Percentiles rank a stretch among this genome's conserved stretches.
These are phyloP conservation scores for Phania funesta DNA, from an alignment of 2,888 invertebrate species.

Conservation along the genomic window DNA sequence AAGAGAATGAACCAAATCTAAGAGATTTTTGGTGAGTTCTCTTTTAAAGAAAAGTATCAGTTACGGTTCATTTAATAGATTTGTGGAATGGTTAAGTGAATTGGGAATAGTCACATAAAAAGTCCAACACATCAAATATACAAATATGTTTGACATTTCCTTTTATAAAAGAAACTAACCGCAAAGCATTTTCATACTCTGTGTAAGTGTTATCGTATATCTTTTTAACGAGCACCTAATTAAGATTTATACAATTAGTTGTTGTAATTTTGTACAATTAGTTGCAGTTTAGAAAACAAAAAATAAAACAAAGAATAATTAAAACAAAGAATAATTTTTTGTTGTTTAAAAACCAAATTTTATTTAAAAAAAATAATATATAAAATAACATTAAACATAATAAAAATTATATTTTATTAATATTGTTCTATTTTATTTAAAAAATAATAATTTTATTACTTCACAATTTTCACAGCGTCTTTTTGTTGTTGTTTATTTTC, in stretches of 20 bases:
- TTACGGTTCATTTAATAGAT: too few species aligned
- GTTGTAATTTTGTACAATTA: conserved; percentile 55
- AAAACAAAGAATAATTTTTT: conserved; percentile 19
- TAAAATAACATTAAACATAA: conserved; percentile 66
- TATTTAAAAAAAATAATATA: conserved; percentile 61
- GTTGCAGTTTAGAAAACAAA: conserved; percentile 42
- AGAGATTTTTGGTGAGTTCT: too few species aligned
- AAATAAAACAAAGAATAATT: background rate
- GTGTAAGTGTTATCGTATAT: too few species aligned
- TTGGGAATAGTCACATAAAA: too few species aligned
- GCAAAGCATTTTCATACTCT: too few species aligned
- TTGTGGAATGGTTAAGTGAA: too few species aligned
- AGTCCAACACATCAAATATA: too few species aligned
- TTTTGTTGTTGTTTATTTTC: conserved; percentile 35
- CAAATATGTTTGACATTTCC: too few species aligned
- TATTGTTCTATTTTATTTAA: conserved; percentile 71
- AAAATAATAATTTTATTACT: conserved; percentile 58
- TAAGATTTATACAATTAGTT: background rate
- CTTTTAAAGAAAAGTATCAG: too few species aligned
- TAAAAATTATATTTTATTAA: conserved; percentile 65
- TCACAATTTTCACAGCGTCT: conserved; percentile 67
- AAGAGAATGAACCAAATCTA: too few species aligned
- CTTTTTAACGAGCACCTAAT: background rate
- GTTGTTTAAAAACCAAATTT: conserved; percentile 58
- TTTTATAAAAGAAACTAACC: too few species aligned